A percentile compares a stretch with the other conserved stretches of the same genome.
phyloP scores from a whole-genome alignment of 2,888 invertebrate species.

The Amitus sp. region DNA sequence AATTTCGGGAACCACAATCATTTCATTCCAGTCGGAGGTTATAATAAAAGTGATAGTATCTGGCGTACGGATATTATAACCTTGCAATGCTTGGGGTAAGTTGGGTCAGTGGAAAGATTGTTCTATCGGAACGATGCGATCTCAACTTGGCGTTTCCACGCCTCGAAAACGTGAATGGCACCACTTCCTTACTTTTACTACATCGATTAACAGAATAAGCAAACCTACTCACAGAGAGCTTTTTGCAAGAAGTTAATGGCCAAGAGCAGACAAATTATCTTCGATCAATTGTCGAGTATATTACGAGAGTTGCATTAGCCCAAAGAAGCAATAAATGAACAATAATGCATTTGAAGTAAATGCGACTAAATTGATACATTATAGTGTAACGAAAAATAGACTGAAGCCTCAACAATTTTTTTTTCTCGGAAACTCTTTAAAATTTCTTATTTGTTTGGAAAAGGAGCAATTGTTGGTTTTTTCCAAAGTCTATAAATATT shows the following conservation, averaged over 20 bases:
- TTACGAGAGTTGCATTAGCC: no score
- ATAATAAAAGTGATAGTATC: slow-evolving; percentile 23
- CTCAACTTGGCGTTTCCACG: slow-evolving; percentile 30
- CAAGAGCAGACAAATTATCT: no score
- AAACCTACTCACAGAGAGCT: slow-evolving; percentile 18
- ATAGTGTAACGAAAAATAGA: no score
- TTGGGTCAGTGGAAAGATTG: slow-evolving; percentile 22
- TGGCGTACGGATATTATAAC: slow-evolving; percentile 22
- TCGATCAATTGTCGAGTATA: no score
- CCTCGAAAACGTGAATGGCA: slow-evolving; percentile 31
- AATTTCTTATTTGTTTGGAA: no score
- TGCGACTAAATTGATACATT: no score
- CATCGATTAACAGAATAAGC: slow-evolving; percentile 30
- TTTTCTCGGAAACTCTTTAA: no score
- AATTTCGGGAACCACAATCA: slow-evolving; percentile 18
- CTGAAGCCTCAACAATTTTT: no score
- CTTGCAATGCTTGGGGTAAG: slow-evolving; percentile 23
- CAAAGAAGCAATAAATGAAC: no score
- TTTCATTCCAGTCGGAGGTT: slow-evolving; percentile 17
- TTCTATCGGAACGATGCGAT: slow-evolving; percentile 35
- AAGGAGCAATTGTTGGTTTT: no score
- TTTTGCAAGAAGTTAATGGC: slow-evolving; percentile 12
- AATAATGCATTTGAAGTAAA: no score
- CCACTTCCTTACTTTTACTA: slow-evolving; percentile 35
- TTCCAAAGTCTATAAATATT: no score